Conservation (phyloP, 2,113 vertebrate genomes). For the Turdus rufiventris region DNA sequence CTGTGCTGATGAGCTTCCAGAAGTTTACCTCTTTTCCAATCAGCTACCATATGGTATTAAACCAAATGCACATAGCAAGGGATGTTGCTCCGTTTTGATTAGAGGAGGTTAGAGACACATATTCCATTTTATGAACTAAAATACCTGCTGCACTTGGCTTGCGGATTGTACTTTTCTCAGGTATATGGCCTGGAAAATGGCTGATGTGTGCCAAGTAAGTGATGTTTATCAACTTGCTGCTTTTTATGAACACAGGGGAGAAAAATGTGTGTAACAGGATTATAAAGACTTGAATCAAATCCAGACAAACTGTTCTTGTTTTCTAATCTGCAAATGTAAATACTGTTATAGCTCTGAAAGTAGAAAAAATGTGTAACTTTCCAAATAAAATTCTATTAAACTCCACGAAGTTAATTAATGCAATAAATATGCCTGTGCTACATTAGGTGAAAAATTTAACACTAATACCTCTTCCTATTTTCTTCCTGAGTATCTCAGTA, state of each 20-base stretch:
- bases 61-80: background rate
- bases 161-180: slow-evolving; percentile 44
- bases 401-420: slow-evolving; percentile 52
- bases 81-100: slow-evolving; percentile 16
- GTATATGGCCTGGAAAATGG: slow-evolving; percentile 43
- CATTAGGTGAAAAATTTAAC: background rate
- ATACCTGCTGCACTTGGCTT: slow-evolving; percentile 49
- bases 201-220: slow-evolving; percentile 44
- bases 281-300: slow-evolving; percentile 60
- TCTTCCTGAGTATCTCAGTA: slow-evolving; percentile 41
- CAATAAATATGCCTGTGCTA: slow-evolving; percentile 6
- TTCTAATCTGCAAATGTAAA: slow-evolving; percentile 38
- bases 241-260: slow-evolving; percentile 28
- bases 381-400: slow-evolving; percentile 49
- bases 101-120: slow-evolving; percentile 7
- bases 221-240: slow-evolving; percentile 46
- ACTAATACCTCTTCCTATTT: slow-evolving; percentile 29
- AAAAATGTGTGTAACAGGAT: slow-evolving; percentile 37
- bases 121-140: slow-evolving; percentile 34
- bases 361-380: slow-evolving; percentile 27
- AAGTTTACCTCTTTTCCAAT: background rate
- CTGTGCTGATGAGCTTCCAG: background rate
- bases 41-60: slow-evolving; percentile 51
- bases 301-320: slow-evolving; percentile 42
- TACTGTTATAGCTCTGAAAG: slow-evolving; percentile 8